Base-by-base conservation (phyloP, 2,797 vertebrate genomes). In the Meriones psammophilus region DNA sequence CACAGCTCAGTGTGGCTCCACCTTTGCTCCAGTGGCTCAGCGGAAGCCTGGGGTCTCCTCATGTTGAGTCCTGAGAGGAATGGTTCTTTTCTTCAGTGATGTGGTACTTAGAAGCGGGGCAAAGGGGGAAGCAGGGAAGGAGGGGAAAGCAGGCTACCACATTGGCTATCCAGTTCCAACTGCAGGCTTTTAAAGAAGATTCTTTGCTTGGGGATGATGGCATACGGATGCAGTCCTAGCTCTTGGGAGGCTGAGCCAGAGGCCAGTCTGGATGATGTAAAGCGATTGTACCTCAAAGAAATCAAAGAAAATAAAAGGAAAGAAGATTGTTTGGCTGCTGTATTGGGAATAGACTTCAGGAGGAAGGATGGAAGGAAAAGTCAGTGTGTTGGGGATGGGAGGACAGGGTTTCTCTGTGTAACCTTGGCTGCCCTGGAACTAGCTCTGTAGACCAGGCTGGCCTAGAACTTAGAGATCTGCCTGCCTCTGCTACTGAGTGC, bases 21-120 rank as follows among this genome's bases (percentile, higher is more conserved):
- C n/a, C 5, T 0, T 79, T 10, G 1, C 2, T 18, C 62, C 0
- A 33, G 80, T 18, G 39, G 13, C n/a, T 5, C 12, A 12, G 8
- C 17, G 4, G 8, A 30, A n/a, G 10, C 68, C 58, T 42, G 42
- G 74, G n/a, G 30, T 77, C 64, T 83, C 7, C 64, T 5, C 56
- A 50, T 0, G 8, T 60, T 12, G 62, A n/a, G 20, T 22, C 2
- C 30, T 8, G 30, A 39, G 80, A 73, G 26, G 14, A n/a, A n/a
- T 9, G 71, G 33, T 20, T 22, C 26, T 68, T 68, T 50, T 85
- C 39, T 85, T 85, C 42, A 68, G 62, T 42, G 22, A 33, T 2
- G 56, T 5, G 39, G 28, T 54, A 6, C 30, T 64, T 33, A 69
- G 66, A 36, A 1, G 28, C 33, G 46, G 68, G 60, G 18, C 6